Evolutionary conservation across 2,888 invertebrate species (phyloP), one percentile per base, ranked within the genome.

Genomic region (Drosophila monieri): DNA sequence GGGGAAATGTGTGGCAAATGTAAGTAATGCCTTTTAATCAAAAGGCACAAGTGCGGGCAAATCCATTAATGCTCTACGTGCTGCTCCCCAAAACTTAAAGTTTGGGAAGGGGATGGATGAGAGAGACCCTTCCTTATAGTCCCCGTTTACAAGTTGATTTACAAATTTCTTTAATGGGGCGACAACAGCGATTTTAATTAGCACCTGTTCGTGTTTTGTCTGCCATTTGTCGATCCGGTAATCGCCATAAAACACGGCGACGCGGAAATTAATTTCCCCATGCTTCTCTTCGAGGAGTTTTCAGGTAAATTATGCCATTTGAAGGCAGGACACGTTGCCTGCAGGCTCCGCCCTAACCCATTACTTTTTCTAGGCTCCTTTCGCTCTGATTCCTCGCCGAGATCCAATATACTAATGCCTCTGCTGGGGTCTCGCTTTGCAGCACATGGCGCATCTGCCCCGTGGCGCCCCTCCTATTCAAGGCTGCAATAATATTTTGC

Each of bases 51-150:
- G 76, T 66, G 58, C 44, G 61, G 61, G 64, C 18, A 58, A 74
- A 80, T 76, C 87, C 85, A 86, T 86, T 80, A 86, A 77, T 49
- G 37, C 43, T 25, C 68, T 74, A 92, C 95, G 95, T 37, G 95
- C 94, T 41, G 94, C 93, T 27, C 27, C 27, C 27, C 64, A n/a
- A n/a, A 39, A 56, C 59, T 60, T 75, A 15, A 76, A 73, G 35
- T 35, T 49, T 43, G 59, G 48, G 18, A 32, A 51, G 32, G 12
- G 32, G 10, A 6, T 37, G 91, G 91, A 18, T 27, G 27, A 0
- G 9, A 3, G 27, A 2, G 27, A 9, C 9, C 2, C 27, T 6
- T 9, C 27, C 6, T 27, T 27, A 9, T 27, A 3, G 27, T 47
- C 8, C 21, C 53, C 51, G 12, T 59, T 47, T 64, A 70, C 79